A percentile compares a stretch with the other conserved stretches of the same genome.
These are phyloP conservation scores for Momotus momota DNA, from an alignment of 2,797 vertebrate genomes.

Conservation along the genomic window DNA sequence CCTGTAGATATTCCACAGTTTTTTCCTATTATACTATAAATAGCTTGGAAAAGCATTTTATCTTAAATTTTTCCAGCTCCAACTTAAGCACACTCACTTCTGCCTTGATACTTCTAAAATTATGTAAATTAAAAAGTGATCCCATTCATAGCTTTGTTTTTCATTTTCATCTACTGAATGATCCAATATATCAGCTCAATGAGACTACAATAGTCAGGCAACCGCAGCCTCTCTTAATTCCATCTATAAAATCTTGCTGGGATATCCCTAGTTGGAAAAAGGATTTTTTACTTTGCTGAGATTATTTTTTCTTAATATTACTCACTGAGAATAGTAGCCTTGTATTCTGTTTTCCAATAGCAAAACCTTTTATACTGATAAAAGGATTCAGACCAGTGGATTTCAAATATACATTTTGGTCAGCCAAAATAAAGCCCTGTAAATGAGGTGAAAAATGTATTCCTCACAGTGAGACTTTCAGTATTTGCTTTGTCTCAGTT, in stretches of 20 bases:
- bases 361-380: constrained; percentile 28
- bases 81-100: not conserved
- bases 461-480: not conserved
- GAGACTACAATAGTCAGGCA: not conserved
- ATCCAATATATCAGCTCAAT: not conserved
- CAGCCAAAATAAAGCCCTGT: not conserved
- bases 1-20: not conserved
- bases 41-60: not conserved
- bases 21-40: not conserved
- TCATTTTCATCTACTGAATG: not conserved
- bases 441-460: constrained; percentile 21
- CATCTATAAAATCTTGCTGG: not conserved
- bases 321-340: not conserved
- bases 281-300: constrained; percentile 38
- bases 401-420: constrained; percentile 8
- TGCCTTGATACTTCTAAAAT: not conserved
- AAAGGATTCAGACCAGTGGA: constrained; percentile 17
- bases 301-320: constrained; percentile 49
- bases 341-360: not conserved
- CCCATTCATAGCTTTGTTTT: not conserved
- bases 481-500: not conserved
- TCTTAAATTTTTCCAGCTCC: not conserved
- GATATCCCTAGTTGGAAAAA: constrained; percentile 47
- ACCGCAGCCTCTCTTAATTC: not conserved
- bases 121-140: not conserved